Conservation (phyloP, 1,140 invertebrate species). For the Cepaea nemoralis region DNA sequence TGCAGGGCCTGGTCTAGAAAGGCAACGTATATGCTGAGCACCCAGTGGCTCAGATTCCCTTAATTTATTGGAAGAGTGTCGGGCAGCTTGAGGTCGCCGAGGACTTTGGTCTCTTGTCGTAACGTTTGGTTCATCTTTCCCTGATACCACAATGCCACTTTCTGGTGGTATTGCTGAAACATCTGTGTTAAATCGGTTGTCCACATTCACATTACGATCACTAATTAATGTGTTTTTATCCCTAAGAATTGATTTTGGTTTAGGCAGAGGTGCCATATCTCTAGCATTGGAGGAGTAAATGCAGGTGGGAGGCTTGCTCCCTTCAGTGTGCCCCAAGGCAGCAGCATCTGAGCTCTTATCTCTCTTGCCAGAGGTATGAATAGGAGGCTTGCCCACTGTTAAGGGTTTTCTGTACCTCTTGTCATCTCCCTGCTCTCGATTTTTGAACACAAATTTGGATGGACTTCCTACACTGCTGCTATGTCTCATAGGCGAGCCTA, state of each 20-base stretch:
- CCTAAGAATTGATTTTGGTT: slow-evolving; percentile 45
- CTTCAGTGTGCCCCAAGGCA: background rate
- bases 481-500: slow-evolving; percentile 56
- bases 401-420: slow-evolving; percentile 53
- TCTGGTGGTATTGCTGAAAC: background rate
- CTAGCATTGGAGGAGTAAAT: slow-evolving; percentile 3
- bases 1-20: background rate
- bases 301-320: slow-evolving; percentile 9
- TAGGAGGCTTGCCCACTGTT: slow-evolving; percentile 53
- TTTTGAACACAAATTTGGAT: slow-evolving; percentile 60
- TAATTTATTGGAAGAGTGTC: background rate
- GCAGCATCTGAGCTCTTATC: slow-evolving; percentile 46
- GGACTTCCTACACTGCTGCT: slow-evolving; percentile 50
- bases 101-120: slow-evolving; percentile 26
- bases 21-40: slow-evolving; percentile 27
- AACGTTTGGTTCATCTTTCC: slow-evolving; percentile 32
- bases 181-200: slow-evolving; percentile 35
- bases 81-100: background rate
- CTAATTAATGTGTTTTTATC: slow-evolving; percentile 42
- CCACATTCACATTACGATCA: slow-evolving; percentile 37
- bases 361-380: slow-evolving; percentile 48
- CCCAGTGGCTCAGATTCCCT: background rate
- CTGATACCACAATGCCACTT: slow-evolving; percentile 11
- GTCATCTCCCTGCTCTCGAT: slow-evolving; percentile 58
- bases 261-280: slow-evolving; percentile 5